phyloP scores from a whole-genome alignment of 2,888 invertebrate species.

The Seira ritae region DNA sequence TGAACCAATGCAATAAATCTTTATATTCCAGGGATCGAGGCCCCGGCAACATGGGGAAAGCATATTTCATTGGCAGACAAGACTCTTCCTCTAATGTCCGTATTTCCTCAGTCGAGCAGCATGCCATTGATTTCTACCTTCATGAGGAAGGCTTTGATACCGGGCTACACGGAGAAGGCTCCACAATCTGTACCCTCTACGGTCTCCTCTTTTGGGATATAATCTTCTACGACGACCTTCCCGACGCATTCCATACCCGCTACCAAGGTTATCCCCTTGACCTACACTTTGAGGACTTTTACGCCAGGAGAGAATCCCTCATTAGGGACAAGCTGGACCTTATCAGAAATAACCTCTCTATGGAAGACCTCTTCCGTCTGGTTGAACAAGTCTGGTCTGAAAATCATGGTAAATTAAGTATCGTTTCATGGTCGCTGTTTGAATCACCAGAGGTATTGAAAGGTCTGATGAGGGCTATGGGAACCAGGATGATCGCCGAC shows the following conservation, averaged over 20 bases:
- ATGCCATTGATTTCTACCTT: constrained; percentile 79
- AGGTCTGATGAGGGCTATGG: constrained; percentile 79
- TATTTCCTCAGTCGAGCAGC: constrained; percentile 79
- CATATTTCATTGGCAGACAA: constrained; percentile 69
- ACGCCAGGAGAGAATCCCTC: constrained; percentile 79
- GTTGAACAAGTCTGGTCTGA: constrained; percentile 76
- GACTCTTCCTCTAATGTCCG: constrained; percentile 75
- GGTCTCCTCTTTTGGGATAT: constrained; percentile 87
- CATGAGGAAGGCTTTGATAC: constrained; percentile 76
- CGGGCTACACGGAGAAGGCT: constrained; percentile 86
- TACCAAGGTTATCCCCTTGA: constrained; percentile 86
- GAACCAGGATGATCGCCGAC: constrained; percentile 77
- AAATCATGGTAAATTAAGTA: constrained; percentile 75
- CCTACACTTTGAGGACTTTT: constrained; percentile 82
- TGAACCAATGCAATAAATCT: too few species aligned
- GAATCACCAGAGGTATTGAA: constrained; percentile 74
- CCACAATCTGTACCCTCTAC: constrained; percentile 81
- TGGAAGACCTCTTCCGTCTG: constrained; percentile 76
- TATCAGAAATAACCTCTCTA: constrained; percentile 74
- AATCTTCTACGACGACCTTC: constrained; percentile 80
- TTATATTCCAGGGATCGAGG: constrained; percentile 38
- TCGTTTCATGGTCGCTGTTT: constrained; percentile 78
- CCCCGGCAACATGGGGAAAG: constrained; percentile 65
- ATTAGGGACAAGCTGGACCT: constrained; percentile 79
- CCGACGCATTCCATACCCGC: constrained; percentile 82